phyloP scores from a whole-genome alignment of 1,140 invertebrate genomes.

The Magallana angulata region DNA sequence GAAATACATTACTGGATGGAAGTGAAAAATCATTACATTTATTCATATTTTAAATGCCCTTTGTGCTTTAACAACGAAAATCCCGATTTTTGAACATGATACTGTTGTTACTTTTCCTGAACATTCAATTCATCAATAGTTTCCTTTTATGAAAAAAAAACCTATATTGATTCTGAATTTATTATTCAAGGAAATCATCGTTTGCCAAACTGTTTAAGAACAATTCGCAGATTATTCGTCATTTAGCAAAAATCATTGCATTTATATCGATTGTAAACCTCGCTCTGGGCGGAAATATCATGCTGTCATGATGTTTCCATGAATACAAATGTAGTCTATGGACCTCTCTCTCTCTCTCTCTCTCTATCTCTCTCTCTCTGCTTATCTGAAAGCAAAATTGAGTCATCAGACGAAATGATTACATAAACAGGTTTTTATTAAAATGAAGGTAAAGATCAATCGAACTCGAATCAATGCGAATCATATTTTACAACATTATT shows the following conservation, averaged over 20 bases:
- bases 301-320: not conserved
- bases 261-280: not conserved
- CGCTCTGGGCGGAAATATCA: not conserved
- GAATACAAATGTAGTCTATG: too few relatives aligned
- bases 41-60: too few relatives aligned
- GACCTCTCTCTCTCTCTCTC: not conserved
- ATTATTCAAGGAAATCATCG: not conserved
- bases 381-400: not conserved
- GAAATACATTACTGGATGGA: not conserved
- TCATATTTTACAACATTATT: too few relatives aligned
- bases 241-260: conserved; percentile 27
- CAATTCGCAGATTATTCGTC: not conserved
- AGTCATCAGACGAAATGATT: too few relatives aligned
- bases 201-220: conserved; percentile 20
- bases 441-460: too few relatives aligned
- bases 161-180: not conserved
- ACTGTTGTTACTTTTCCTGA: too few relatives aligned
- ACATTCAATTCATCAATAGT: not conserved
- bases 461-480: too few relatives aligned
- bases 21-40: too few relatives aligned
- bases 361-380: not conserved
- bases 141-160: not conserved
- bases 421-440: too few relatives aligned
- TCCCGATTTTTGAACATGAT: too few relatives aligned
- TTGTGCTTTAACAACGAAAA: too few relatives aligned